phyloP scores from a whole-genome alignment of 2,888 invertebrate species.

The Macrosoma leucophasiata region DNA sequence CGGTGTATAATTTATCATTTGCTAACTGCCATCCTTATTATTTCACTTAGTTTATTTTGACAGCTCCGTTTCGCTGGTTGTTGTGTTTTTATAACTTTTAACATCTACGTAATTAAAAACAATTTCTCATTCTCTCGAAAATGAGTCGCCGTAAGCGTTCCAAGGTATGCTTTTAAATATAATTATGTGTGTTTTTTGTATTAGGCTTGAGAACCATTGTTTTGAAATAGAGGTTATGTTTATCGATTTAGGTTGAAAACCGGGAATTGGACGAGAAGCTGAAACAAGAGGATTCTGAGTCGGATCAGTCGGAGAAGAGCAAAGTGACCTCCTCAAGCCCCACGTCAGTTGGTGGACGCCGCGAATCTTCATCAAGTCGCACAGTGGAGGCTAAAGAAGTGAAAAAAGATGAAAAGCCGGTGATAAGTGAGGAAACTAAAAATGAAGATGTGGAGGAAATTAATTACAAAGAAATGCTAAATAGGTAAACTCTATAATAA shows the following conservation, averaged over 20 bases:
- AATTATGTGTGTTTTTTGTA: neutral
- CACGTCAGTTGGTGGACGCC: slow-evolving; percentile 58
- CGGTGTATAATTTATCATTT: too few species aligned
- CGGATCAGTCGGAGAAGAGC: slow-evolving; percentile 78
- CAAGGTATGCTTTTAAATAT: slow-evolving; percentile 48
- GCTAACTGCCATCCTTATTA: too few species aligned
- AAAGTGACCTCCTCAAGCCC: slow-evolving; percentile 77
- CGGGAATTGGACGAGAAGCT: slow-evolving; percentile 81
- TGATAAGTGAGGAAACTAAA: slow-evolving; percentile 64
- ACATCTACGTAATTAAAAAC: too few species aligned
- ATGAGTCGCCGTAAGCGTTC: slow-evolving; percentile 78
- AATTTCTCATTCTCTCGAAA: too few species aligned
- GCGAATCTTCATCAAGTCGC: slow-evolving; percentile 70
- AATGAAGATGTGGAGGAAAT: slow-evolving; percentile 81
- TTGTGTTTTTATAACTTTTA: too few species aligned
- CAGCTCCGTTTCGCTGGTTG: too few species aligned
- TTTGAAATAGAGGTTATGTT: slow-evolving; percentile 73
- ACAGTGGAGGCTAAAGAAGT: slow-evolving; percentile 57
- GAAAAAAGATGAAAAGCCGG: slow-evolving; percentile 66
- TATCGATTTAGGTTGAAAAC: slow-evolving; percentile 65
- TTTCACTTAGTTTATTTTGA: too few species aligned
- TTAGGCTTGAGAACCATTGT: slow-evolving; percentile 7
- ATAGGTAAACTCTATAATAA: slow-evolving; percentile 41
- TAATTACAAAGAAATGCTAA: slow-evolving; percentile 63
- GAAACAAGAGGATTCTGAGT: slow-evolving; percentile 78